These are phyloP conservation scores for Heliconius cydno DNA, from an alignment of 2,888 invertebrate species.

Conservation along the genomic window DNA sequence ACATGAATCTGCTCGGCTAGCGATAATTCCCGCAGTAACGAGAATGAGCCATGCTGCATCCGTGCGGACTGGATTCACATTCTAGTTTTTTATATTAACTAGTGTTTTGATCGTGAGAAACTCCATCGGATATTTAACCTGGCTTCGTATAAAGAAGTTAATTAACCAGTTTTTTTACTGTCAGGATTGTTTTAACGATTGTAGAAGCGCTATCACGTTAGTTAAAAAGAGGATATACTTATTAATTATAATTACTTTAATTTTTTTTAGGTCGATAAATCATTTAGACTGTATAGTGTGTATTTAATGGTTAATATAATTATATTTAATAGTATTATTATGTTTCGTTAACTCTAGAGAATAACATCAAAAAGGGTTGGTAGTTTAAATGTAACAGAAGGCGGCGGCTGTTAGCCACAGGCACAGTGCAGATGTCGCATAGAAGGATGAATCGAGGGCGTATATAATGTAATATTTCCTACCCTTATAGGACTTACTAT, in stretches of 20 bases:
- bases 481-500: slow-evolving; percentile 45
- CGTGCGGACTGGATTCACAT: slow-evolving; percentile 66
- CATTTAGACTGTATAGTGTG: not conserved
- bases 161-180: slow-evolving; percentile 34
- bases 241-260: not conserved
- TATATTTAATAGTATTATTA: not conserved
- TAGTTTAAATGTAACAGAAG: slow-evolving; percentile 63
- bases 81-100: slow-evolving; percentile 65
- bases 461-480: slow-evolving; percentile 48
- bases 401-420: slow-evolving; percentile 50
- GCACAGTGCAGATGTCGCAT: slow-evolving; percentile 66
- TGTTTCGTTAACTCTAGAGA: slow-evolving; percentile 17
- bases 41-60: slow-evolving; percentile 44
- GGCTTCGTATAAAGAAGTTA: slow-evolving; percentile 26
- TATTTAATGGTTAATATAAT: not conserved
- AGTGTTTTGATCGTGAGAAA: slow-evolving; percentile 74
- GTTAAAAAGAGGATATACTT: not conserved
- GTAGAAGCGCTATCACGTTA: not conserved
- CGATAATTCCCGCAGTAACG: slow-evolving; percentile 44
- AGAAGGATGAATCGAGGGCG: slow-evolving; percentile 55
- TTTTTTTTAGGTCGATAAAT: not conserved
- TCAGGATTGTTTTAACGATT: slow-evolving; percentile 29
- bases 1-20: slow-evolving; percentile 40
- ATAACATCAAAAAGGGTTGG: slow-evolving; percentile 61
- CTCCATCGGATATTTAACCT: slow-evolving; percentile 24